Evolutionary conservation across 2,113 vertebrate genomes (phyloP), one percentile per base, ranked within the genome.

Genomic region (Engystomops pustulosus): DNA sequence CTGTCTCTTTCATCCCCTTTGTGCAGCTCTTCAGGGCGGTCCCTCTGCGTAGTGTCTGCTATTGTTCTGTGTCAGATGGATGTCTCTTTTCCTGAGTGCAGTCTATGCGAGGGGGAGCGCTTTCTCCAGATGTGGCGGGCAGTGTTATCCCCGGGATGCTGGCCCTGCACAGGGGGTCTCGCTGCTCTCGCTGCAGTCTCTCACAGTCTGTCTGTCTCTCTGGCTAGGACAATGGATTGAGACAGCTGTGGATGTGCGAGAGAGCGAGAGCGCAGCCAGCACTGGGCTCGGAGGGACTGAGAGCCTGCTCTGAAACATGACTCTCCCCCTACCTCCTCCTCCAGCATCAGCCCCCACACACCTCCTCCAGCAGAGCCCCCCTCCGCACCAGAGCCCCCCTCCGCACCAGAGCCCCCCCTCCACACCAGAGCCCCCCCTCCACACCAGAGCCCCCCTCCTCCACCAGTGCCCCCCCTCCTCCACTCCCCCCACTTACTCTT

Each of bases 161-260:
- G 10, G 30, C 30, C 41, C 18, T 60, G 10, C 30, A 20, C 17
- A 32, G 30, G 65, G 11, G 65, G 32, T 69, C 65, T 69, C 32
- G 6, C 30, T 38, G 20, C 74, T 12, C 51, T 79, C 77, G n/a
- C 53, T 14, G 69, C 69, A 38, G n/a, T 82, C 68, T 82, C 55
- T 72, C 11, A 32, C 44, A 25, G 32, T 51, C 30, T 55, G 44
- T 6, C 79, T 70, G 44, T 81, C 70, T 65, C 81, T 17, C 81
- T 76, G 81, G 71, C 81, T 77, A 55, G 81, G 81, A 84, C 81
- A 84, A 84, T 83, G 81, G 81, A 67, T 84, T 65, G 41, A 84
- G 81, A 77, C 81, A 83, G 81, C 81, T 84, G 81, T 76, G 71
- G 81, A 83, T 74, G 69, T 41, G 68, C 58, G 81, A 75, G 80